Base-by-base conservation (phyloP, 2,113 vertebrate genomes). In the Verasper variegatus region DNA sequence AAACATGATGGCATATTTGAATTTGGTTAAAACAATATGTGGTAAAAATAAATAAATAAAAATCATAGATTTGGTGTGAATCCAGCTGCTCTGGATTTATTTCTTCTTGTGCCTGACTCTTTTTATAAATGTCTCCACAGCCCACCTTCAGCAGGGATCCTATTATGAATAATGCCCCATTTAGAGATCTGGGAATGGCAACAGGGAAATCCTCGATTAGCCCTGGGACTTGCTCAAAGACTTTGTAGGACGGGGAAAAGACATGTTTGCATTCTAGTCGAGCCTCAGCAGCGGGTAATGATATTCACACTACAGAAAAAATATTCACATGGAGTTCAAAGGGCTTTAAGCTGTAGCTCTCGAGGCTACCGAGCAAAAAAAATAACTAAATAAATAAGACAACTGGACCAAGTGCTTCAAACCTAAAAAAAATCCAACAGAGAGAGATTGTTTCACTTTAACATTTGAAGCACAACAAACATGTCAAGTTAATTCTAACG, bases 141-240 rank as follows among this genome's bases (percentile, higher is more conserved):
- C 57, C 24, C 27, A 64, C 49, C 47, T 79, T 76, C 70, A 80
- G 55, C 82, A 20, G 47, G 71, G 59, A 86, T 78, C 74, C 84
- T 64, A 78, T 84, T 82, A 85, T 73, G 63, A 86, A 83, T 72
- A 81, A 83, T 86, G 70, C 74, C 72, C 76, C 74, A 79, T 83
- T 86, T 84, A 88, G 65, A 81, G 59, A 76, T 81, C 64, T 60
- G 63, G 70, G 66, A 71, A 57, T 11, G 42, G 71, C 80, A 84
- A 76, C 5, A 31, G 78, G 78, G 74, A 87, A 88, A 77, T 82
- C 54, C 78, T 64, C 66, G 3, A 40, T 74, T 78, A 89, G 83
- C 76, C 74, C 18, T 72, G 82, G 84, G 83, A 88, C 68, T 72
- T 60, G 55, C 75, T 86, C 58, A 76, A 72, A 89, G 76, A 68